phyloP scores from a whole-genome alignment of 2,888 invertebrate species.

The Papilio elwesi region DNA sequence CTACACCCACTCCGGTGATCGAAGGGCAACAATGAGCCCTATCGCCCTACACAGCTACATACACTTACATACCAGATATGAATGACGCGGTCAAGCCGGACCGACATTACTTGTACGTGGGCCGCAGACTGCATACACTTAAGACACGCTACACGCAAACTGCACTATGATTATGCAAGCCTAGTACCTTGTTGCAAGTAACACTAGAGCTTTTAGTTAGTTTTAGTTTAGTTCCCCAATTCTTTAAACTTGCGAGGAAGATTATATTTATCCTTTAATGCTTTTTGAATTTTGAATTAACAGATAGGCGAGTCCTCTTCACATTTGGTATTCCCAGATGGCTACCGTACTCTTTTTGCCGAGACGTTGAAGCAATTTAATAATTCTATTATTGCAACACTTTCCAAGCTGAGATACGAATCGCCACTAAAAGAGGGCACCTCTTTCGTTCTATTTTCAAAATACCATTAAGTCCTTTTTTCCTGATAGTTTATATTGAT shows the following conservation, averaged over 20 bases:
- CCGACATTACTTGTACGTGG: slow-evolving; percentile 21
- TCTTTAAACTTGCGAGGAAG: too few species aligned
- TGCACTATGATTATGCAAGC: slow-evolving; percentile 18
- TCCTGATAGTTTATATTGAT: neutral
- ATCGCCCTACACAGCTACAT: slow-evolving; percentile 14
- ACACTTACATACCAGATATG: slow-evolving; percentile 34
- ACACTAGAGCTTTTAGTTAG: neutral
- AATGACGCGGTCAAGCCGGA: slow-evolving; percentile 29
- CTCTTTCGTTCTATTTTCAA: too few species aligned
- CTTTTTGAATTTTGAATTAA: too few species aligned
- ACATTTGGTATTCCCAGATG: too few species aligned
- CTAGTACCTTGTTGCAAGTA: slow-evolving; percentile 24
- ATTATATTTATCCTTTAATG: too few species aligned
- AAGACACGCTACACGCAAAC: slow-evolving; percentile 1
- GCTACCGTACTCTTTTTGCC: too few species aligned
- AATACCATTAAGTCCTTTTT: neutral
- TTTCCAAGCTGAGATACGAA: too few species aligned
- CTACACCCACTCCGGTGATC: slow-evolving; percentile 24
- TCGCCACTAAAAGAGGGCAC: too few species aligned
- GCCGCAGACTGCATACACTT: neutral
- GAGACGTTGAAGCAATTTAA: too few species aligned
- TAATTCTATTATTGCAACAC: too few species aligned
- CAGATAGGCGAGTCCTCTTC: too few species aligned
- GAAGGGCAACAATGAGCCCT: slow-evolving; percentile 35
- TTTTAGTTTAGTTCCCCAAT: too few species aligned